Percentiles rank a stretch among this genome's conserved stretches.
Evolutionary conservation across 1,140 invertebrate species (phyloP).

Genomic region (Drosophila melanica): DNA sequence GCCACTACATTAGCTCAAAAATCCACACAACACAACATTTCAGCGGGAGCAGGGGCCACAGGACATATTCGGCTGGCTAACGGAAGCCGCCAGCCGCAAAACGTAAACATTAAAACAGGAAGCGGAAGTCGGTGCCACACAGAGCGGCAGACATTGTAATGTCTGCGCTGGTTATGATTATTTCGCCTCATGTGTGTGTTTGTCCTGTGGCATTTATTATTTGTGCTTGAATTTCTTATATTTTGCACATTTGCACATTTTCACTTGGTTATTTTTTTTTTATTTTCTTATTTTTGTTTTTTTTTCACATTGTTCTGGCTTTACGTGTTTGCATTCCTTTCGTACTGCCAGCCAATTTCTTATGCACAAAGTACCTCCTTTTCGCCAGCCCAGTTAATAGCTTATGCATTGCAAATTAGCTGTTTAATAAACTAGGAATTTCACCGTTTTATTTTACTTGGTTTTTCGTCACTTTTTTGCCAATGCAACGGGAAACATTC

Average conservation of each 20-base stretch:
- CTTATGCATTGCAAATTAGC: slow-evolving; percentile 61
- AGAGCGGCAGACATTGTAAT: slow-evolving; percentile 53
- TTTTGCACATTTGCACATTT: slow-evolving; percentile 25
- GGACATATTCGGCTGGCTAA: slow-evolving; percentile 21
- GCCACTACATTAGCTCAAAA: slow-evolving; percentile 78
- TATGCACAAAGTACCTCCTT: slow-evolving; percentile 65
- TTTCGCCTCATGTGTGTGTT: slow-evolving; percentile 48
- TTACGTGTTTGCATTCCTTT: slow-evolving; percentile 3
- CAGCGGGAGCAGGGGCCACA: neutral
- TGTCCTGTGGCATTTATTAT: slow-evolving; percentile 40
- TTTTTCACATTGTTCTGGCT: slow-evolving; percentile 49
- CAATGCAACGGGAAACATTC: slow-evolving; percentile 35
- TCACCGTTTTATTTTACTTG: neutral
- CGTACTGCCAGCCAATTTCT: slow-evolving; percentile 47
- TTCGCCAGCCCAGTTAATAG: slow-evolving; percentile 27
- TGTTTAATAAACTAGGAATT: slow-evolving; percentile 38
- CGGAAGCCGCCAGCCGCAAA: slow-evolving; percentile 62
- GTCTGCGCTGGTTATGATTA: slow-evolving; percentile 71
- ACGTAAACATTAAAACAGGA: slow-evolving; percentile 81
- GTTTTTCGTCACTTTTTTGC: slow-evolving; percentile 18
- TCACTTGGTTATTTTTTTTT: slow-evolving; percentile 25
- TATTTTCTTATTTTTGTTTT: slow-evolving; percentile 33
- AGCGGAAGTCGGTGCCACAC: slow-evolving; percentile 66
- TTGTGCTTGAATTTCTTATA: slow-evolving; percentile 25
- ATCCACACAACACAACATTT: slow-evolving; percentile 35